phyloP scores from a whole-genome alignment of 1,140 invertebrate species.

The Lerema accius region DNA sequence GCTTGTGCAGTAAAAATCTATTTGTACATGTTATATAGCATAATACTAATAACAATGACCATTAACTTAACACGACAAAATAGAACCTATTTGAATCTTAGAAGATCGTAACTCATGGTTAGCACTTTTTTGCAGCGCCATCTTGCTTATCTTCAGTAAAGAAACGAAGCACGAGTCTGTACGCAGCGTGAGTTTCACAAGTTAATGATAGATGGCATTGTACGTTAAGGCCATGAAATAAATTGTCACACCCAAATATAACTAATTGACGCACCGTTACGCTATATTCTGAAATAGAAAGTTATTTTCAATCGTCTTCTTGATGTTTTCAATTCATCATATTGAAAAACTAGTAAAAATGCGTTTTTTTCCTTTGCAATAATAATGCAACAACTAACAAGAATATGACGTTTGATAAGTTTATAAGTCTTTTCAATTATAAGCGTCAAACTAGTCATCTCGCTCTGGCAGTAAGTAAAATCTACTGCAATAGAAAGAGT shows the following conservation, averaged over 20 bases:
- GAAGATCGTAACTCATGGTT: no score
- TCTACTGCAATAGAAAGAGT: not conserved
- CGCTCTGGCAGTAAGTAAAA: conserved; percentile 40
- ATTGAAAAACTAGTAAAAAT: conserved; percentile 52
- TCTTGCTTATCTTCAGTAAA: no score
- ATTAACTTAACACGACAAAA: no score
- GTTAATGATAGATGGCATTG: conserved; percentile 48
- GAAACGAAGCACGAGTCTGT: no score
- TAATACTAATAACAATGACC: no score
- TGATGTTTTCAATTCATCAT: conserved; percentile 69
- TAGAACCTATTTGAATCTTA: no score
- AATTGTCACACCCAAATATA: conserved; percentile 73
- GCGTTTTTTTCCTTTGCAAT: conserved; percentile 65
- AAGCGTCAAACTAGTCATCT: conserved; percentile 50
- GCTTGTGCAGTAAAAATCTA: no score
- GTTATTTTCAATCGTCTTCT: conserved; percentile 43
- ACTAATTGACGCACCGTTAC: conserved; percentile 58
- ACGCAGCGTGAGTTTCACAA: not conserved
- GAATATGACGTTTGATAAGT: conserved; percentile 70
- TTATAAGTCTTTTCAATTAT: conserved; percentile 56
- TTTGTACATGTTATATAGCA: no score
- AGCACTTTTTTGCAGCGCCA: no score
- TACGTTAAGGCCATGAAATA: conserved; percentile 41
- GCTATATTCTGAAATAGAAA: conserved; percentile 75
- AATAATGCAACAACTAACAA: conserved; percentile 58